Evolutionary conservation across 2,888 invertebrate species (phyloP).

Genomic region (Hydrotaea diabolus): DNA sequence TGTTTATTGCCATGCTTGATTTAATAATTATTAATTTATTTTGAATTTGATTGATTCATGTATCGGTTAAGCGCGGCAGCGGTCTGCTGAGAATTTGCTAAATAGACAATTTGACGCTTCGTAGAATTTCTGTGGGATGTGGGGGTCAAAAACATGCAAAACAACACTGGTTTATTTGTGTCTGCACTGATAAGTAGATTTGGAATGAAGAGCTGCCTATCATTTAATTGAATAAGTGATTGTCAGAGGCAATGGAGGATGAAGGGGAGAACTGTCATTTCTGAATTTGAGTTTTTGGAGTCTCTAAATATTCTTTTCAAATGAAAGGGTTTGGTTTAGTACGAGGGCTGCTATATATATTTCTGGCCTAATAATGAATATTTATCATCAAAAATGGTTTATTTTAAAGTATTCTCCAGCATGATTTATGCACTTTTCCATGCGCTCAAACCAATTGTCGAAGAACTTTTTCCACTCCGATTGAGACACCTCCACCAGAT

Average conservation of each 20-base stretch:
- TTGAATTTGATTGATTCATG: conserved; percentile 2
- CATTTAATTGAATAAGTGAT: background rate
- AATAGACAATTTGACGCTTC: conserved; percentile 10
- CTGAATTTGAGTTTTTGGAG: too few species aligned
- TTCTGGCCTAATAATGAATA: too few species aligned
- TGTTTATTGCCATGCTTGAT: conserved; percentile 5
- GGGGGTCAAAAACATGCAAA: background rate
- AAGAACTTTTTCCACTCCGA: too few species aligned
- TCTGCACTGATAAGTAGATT: background rate
- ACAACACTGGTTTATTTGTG: background rate
- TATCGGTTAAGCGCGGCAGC: background rate
- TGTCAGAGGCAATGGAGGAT: background rate
- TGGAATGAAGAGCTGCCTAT: background rate
- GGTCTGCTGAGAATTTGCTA: background rate
- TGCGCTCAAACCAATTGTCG: too few species aligned
- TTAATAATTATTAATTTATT: conserved; percentile 32
- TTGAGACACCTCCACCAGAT: too few species aligned
- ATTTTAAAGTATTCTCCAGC: too few species aligned
- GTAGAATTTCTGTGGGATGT: background rate
- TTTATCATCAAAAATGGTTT: too few species aligned
- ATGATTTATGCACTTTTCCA: too few species aligned
- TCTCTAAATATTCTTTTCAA: too few species aligned
- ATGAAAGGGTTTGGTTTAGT: too few species aligned
- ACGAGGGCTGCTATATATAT: too few species aligned
- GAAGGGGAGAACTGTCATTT: too few species aligned